phyloP scores from a whole-genome alignment of 2,797 vertebrate species.

The Macropus fuliginosus region DNA sequence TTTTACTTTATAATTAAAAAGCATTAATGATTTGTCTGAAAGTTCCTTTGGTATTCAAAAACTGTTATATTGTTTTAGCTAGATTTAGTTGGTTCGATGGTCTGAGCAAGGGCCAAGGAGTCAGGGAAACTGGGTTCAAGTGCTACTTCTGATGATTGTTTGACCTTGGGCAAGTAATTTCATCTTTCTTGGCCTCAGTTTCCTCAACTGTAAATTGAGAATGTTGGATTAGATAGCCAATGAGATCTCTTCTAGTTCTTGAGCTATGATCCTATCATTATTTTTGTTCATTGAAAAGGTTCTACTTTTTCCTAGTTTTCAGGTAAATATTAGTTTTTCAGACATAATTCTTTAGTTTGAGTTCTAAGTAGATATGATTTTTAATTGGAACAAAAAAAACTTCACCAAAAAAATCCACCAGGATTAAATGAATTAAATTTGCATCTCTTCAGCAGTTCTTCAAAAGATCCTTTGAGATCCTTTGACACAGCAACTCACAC shows the following conservation, averaged over 20 bases:
- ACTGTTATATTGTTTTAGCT: background rate
- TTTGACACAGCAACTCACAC: background rate
- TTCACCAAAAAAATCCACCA: background rate
- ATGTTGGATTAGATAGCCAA: background rate
- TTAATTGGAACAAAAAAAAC: background rate
- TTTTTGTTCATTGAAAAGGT: background rate
- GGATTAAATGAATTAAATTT: constrained; percentile 19
- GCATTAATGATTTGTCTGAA: background rate
- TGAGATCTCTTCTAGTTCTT: background rate
- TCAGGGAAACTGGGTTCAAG: background rate
- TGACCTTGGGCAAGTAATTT: background rate
- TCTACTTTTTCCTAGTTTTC: background rate
- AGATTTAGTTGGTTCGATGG: background rate
- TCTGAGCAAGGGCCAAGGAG: background rate
- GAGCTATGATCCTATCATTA: background rate
- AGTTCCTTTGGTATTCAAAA: background rate
- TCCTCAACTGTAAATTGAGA: background rate
- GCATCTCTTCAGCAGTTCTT: constrained; percentile 11
- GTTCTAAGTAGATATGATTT: background rate
- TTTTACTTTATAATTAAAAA: background rate
- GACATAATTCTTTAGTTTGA: background rate
- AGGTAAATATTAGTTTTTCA: background rate
- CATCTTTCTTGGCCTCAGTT: background rate
- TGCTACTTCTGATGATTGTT: background rate
- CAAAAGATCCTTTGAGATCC: background rate